Evolutionary conservation across 2,113 vertebrate genomes (phyloP).

Genomic region (Phocoena phocoena): DNA sequence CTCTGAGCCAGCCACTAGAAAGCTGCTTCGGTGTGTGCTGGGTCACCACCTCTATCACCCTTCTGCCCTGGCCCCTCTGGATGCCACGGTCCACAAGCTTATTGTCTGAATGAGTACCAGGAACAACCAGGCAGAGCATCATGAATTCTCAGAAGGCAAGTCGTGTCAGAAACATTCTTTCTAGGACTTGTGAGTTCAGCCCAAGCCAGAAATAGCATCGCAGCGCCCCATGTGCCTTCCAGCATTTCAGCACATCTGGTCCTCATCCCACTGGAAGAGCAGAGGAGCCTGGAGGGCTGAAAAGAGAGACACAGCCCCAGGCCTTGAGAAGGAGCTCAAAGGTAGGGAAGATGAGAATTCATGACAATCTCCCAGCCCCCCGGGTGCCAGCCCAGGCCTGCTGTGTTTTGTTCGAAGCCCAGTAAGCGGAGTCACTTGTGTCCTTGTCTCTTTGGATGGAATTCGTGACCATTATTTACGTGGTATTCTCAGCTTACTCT

Average conservation of each 20-base stretch:
- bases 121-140: not conserved
- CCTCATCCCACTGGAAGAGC: not conserved
- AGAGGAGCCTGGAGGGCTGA: not conserved
- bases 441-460: slow-evolving; percentile 43
- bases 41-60: not conserved
- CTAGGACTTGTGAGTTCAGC: slow-evolving; percentile 42
- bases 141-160: slow-evolving; percentile 19
- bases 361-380: not conserved
- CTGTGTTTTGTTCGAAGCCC: not conserved
- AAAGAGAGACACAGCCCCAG: not conserved
- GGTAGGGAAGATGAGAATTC: not conserved
- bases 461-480: not conserved
- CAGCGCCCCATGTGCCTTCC: not conserved
- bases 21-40: not conserved
- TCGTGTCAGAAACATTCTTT: slow-evolving; percentile 53
- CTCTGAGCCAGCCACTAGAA: not conserved
- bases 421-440: not conserved
- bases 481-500: not conserved
- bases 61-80: not conserved
- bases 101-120: not conserved
- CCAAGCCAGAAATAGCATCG: slow-evolving; percentile 23
- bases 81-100: not conserved
- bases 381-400: not conserved
- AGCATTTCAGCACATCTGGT: not conserved
- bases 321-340: not conserved